Conservation (phyloP, 2,797 vertebrate species). For the Zenarchopterus dispar region DNA sequence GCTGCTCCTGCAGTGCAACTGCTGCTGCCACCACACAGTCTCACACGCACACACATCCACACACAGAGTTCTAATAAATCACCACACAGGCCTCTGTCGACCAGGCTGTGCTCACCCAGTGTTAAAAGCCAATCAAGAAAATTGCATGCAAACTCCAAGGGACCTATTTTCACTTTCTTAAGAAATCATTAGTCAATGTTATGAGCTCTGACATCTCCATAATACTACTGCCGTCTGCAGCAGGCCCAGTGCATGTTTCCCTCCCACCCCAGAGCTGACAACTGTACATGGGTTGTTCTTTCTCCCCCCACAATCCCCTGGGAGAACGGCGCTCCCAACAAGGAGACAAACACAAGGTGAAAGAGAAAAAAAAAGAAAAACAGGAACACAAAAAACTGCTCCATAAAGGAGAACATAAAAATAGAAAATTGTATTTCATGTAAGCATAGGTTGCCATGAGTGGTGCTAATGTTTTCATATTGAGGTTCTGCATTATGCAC, state of each 20-base stretch:
- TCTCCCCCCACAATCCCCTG: conserved; percentile 32
- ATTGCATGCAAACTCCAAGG: conserved; percentile 95
- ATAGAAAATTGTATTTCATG: not conserved
- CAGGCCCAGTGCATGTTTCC: conserved; percentile 46
- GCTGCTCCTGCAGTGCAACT: conserved; percentile 91
- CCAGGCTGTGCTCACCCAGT: conserved; percentile 79
- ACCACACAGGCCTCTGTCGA: conserved; percentile 83
- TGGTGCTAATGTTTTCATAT: not conserved
- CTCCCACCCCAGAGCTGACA: conserved; percentile 49
- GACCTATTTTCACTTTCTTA: conserved; percentile 89
- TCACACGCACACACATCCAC: conserved; percentile 47
- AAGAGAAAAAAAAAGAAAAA: conserved; percentile 5
- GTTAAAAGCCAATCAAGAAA: conserved; percentile 99
- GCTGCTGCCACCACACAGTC: conserved; percentile 77
- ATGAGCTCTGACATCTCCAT: conserved; percentile 80
- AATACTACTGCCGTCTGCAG: conserved; percentile 72
- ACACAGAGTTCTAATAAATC: conserved; percentile 89
- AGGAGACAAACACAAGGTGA: conserved; percentile 14
- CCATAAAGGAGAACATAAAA: not conserved
- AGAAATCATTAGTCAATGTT: conserved; percentile 88
- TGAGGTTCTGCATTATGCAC: conserved; percentile 32
- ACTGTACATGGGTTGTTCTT: conserved; percentile 50
- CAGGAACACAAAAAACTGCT: not conserved
- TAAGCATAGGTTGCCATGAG: not conserved
- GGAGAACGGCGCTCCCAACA: conserved; percentile 44